Percentiles rank a stretch among this genome's conserved stretches.
These are phyloP conservation scores for Apoda limacodes DNA, from an alignment of 2,888 invertebrate species.

Conservation along the genomic window DNA sequence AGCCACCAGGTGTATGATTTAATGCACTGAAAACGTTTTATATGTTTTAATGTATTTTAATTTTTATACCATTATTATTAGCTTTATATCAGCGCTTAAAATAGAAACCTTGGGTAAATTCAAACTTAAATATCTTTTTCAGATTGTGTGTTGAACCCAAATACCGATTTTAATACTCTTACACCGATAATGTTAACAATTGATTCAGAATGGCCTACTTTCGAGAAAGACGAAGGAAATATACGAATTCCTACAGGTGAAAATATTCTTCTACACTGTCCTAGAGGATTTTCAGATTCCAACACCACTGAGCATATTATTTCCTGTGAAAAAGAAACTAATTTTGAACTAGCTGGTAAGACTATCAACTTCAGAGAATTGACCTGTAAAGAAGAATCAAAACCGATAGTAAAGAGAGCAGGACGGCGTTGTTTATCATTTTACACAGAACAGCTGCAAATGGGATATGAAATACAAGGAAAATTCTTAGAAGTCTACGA, in stretches of 20 bases:
- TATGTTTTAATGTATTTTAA: no score
- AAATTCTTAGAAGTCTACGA: conserved; percentile 27
- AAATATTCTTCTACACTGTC: conserved; percentile 27
- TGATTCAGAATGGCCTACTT: conserved; percentile 15
- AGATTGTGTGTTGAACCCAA: conserved; percentile 34
- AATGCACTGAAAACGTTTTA: no score
- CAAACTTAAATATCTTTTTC: no score
- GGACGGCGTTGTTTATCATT: conserved; percentile 20
- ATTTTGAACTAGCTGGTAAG: conserved; percentile 22
- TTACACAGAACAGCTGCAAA: conserved; percentile 24
- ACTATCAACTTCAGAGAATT: conserved; percentile 27
- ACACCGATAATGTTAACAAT: conserved; percentile 26
- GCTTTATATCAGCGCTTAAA: no score
- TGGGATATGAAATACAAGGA: conserved; percentile 24
- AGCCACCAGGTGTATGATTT: no score
- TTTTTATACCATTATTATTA: no score
- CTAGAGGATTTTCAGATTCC: conserved; percentile 22
- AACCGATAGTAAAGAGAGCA: conserved; percentile 19
- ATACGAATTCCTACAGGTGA: conserved; percentile 24
- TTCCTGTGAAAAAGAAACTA: conserved; percentile 24
- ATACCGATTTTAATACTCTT: conserved; percentile 21
- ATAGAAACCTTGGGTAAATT: no score
- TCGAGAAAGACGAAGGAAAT: conserved; percentile 16
- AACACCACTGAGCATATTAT: conserved; percentile 16
- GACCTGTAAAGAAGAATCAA: conserved; percentile 25